Percentiles rank a stretch among this genome's conserved stretches.
Conservation (phyloP, 2,888 invertebrate genomes). For the Merodon equestris region DNA sequence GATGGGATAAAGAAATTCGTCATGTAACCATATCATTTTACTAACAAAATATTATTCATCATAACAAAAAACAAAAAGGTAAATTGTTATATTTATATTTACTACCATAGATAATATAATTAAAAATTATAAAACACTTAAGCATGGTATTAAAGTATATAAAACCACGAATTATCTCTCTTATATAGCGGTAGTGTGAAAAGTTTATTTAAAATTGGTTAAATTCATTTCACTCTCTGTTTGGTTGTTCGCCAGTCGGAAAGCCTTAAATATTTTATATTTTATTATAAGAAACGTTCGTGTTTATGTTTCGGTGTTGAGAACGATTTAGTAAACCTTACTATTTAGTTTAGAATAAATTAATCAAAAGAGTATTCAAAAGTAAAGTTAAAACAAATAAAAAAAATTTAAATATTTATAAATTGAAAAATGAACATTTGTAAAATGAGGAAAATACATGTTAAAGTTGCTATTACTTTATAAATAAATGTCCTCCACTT, state of each 20-base stretch:
- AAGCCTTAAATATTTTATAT: constrained; percentile 56
- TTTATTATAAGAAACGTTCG: neutral
- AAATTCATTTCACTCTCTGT: neutral
- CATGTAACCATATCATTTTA: constrained; percentile 66
- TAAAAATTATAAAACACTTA: constrained; percentile 7
- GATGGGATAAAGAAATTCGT: constrained; percentile 34
- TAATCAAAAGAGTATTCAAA: constrained; percentile 16
- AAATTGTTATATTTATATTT: constrained; percentile 57
- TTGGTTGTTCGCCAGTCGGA: constrained; percentile 16
- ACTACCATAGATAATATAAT: constrained; percentile 29
- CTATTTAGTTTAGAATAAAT: constrained; percentile 34
- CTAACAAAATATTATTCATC: constrained; percentile 26
- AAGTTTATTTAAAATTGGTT: neutral
- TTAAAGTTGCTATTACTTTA: constrained; percentile 57
- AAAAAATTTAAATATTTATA: neutral
- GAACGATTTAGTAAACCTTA: constrained; percentile 28
- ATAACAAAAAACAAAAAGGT: constrained; percentile 20
- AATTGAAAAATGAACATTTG: neutral
- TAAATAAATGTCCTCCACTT: constrained; percentile 65
- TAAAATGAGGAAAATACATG: constrained; percentile 49
- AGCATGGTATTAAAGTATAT: constrained; percentile 1
- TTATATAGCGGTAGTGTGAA: neutral
- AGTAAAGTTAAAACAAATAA: constrained; percentile 25
- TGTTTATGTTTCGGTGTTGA: constrained; percentile 3
- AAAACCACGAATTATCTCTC: constrained; percentile 1